These are phyloP conservation scores for Amphiprion percula DNA, from an alignment of 2,113 vertebrate genomes.

Conservation along the genomic window DNA sequence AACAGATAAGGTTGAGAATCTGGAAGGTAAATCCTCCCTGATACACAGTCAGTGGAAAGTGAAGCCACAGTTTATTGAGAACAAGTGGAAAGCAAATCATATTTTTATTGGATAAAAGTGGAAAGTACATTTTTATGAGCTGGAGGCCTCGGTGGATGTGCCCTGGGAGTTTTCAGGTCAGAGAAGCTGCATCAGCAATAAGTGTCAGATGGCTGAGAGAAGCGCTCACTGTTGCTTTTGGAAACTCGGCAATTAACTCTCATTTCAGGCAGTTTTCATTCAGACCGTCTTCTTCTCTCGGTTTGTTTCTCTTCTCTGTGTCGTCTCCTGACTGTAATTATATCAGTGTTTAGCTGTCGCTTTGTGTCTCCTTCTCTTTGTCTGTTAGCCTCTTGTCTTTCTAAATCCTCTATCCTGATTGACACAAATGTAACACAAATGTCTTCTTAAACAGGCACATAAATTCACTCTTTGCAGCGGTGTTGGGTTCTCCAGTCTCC, in stretches of 20 bases:
- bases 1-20: not conserved
- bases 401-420: not conserved
- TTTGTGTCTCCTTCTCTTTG: not conserved
- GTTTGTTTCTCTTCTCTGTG: not conserved
- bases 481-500: no score
- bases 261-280: constrained; percentile 9
- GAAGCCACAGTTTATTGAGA: constrained; percentile 24
- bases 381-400: not conserved
- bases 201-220: constrained; percentile 35
- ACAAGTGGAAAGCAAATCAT: constrained; percentile 15
- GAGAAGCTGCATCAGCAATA: constrained; percentile 37
- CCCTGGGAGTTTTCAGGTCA: constrained; percentile 14
- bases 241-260: constrained; percentile 13
- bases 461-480: no score
- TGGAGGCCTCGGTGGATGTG: constrained; percentile 18
- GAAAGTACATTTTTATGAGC: constrained; percentile 56
- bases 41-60: constrained; percentile 38
- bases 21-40: constrained; percentile 17
- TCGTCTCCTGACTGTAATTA: constrained; percentile 1
- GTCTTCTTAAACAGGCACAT: no score
- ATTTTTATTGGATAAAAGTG: constrained; percentile 46
- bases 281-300: not conserved
- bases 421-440: not conserved
- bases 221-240: constrained; percentile 45
- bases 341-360: not conserved